Base-by-base conservation (phyloP, 2,888 invertebrate species). In the Neria commutata region DNA sequence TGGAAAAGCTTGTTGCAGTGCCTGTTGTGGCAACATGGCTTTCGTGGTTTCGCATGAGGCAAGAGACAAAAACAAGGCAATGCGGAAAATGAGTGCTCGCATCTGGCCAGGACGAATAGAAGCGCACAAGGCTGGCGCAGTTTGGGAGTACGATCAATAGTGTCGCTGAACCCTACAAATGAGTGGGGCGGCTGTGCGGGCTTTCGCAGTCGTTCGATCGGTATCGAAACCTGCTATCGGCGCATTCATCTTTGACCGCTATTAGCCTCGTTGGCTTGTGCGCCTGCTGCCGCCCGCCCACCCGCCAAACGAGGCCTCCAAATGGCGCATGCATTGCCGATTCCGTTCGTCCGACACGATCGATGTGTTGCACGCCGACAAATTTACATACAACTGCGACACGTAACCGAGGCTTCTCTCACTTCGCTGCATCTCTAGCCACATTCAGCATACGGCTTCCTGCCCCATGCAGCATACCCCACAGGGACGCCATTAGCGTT, bases 331-430 rank as follows among this genome's bases (percentile, higher is more conserved):
- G n/a, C 37, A 37, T 37, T n/a, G n/a, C n/a, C n/a, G n/a, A n/a
- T n/a, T n/a, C n/a, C n/a, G n/a, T n/a, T n/a, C n/a, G n/a, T n/a
- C n/a, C 37, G 37, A 37, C 37, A 37, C 37, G 37, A 37, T 37
- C 37, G 37, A 37, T 37, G 37, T 37, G 37, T 37, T 37, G 8
- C 37, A 4, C n/a, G 14, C 37, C 37, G 37, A 37, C 37, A 37
- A 37, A 37, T 37, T 37, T 37, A 37, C 37, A 37, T 37, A 37
- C 37, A 37, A 37, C n/a, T n/a, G n/a, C n/a, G n/a, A n/a, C 37
- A 37, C n/a, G 37, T 37, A 4, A n/a, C 37, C 8, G 37, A 11
- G 37, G 37, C 37, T 10, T n/a, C 3, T 14, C 3, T 5, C 37
- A 6, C 37, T 37, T 11, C n/a, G 37, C 11, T n/a, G n/a, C n/a